Base-by-base conservation (phyloP, 37 sponge, comb jelly and placozoan genomes). In the Bolinopsis microptera region DNA sequence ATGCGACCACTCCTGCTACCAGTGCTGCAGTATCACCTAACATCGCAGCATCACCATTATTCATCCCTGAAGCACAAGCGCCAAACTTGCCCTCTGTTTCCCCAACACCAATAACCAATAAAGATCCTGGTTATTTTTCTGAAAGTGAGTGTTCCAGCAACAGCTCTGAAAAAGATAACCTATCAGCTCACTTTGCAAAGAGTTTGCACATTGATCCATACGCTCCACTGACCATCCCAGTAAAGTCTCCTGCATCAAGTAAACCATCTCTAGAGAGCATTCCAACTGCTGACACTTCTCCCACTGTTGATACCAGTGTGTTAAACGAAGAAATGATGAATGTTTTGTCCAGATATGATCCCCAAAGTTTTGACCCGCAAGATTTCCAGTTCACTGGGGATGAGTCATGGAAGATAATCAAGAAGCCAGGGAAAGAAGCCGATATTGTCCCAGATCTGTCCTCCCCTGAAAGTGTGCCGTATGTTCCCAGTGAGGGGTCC, bases 71-170 rank as follows among this genome's bases (percentile, higher is more conserved):
- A 24, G 75, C 26, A 28, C 31, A 8, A 72, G 18, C 31, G 3
- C 0, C 90, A n/a, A 23, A 39, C 13, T 5, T 48, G 13, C 13
- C 61, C 5, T 48, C 90, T 41, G 28, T 86, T 3, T 24, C 90
- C 26, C 61, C 61, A 5, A 23, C 90, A 1, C 38, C 61, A 24
- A 28, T 38, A 24, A 86, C 35, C 37, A 41, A 28, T 25, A 86
- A 86, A 86, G 90, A 86, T 40, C 90, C 90, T 41, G 90, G 90
- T 0, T 86, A 86, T 48, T 86, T 36, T 41, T 86, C 90, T 23
- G 90, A 86, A 38, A 86, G 90, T 41, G 90, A 86, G 28, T 86
- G 90, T 39, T 86, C 90, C 9, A 86, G 90, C 61, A 86, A 86
- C 26, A 86, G 90, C 30, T 86, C 90, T 28, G 90, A 86, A 27